Conservation (phyloP, 2,113 vertebrate genomes). For the Serinus canaria region DNA sequence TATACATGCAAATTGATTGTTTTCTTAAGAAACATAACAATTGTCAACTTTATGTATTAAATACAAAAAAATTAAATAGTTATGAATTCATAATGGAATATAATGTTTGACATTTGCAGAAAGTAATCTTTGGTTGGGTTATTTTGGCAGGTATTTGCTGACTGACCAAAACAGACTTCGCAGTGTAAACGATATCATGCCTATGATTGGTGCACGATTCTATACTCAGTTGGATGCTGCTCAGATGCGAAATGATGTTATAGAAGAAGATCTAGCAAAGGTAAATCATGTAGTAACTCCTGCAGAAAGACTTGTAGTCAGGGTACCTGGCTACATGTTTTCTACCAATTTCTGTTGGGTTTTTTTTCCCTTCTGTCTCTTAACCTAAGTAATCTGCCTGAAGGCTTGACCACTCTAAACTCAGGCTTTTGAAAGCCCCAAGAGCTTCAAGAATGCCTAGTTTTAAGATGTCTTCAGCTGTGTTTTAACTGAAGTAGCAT, state of each 20-base stretch:
- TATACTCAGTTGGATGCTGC: conserved; percentile 98
- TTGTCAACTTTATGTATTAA: neutral
- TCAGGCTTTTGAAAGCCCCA: neutral
- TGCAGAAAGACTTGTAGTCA: neutral
- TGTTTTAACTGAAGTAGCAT: neutral
- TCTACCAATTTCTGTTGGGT: neutral
- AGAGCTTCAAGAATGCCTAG: neutral
- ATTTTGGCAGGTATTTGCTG: conserved; percentile 89
- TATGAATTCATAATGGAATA: neutral
- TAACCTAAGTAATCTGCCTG: neutral
- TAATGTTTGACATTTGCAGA: neutral
- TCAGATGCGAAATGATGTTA: conserved; percentile 98
- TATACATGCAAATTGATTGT: neutral
- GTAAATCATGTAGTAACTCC: conserved; percentile 61
- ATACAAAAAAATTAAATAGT: neutral
- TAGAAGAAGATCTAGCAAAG: conserved; percentile 98
- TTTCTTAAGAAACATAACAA: neutral
- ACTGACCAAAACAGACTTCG: conserved; percentile 96
- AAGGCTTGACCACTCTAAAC: neutral
- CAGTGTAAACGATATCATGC: conserved; percentile 99
- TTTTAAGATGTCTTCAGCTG: neutral
- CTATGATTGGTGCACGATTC: conserved; percentile 98
- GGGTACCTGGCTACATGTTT: neutral
- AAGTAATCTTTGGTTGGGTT: neutral
- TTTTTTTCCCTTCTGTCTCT: neutral